Percentiles rank a stretch among this genome's conserved stretches.
Conservation (phyloP, 1,140 invertebrate species). For the Coboldia fuscipes region DNA sequence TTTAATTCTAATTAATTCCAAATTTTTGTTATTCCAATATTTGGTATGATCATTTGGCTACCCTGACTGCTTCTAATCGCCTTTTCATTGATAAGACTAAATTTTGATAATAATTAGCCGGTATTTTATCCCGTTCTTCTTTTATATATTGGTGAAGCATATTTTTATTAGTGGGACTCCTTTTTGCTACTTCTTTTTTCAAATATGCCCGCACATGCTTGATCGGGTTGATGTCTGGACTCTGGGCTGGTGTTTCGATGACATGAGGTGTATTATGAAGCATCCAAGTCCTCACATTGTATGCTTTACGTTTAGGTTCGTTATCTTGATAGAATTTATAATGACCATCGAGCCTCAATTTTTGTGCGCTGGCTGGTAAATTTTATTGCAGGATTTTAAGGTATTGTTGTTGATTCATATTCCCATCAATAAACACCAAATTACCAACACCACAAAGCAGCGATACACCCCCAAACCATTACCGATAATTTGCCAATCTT, state of each 20-base stretch:
- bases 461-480: conserved; percentile 7
- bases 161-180: no score
- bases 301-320: conserved; percentile 5
- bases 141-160: no score
- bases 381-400: conserved; percentile 6
- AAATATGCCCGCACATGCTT: conserved; percentile 4
- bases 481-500: conserved; percentile 5
- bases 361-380: conserved; percentile 1
- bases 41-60: no score
- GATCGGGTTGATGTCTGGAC: conserved; percentile 5
- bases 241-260: conserved; percentile 4
- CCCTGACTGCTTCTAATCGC: no score
- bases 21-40: no score
- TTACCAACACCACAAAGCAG: conserved; percentile 10
- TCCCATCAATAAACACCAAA: conserved; percentile 12
- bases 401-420: conserved; percentile 10
- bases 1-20: no score
- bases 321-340: conserved; percentile 5
- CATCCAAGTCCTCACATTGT: conserved; percentile 4
- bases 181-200: no score
- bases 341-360: conserved; percentile 2
- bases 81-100: no score
- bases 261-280: conserved; percentile 4
- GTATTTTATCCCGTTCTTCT: no score
- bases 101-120: no score